A percentile compares a stretch with the other conserved stretches of the same genome.
These are phyloP conservation scores for Ciona savignyi DNA, from an alignment of 23 tunicate species.

Conservation along the genomic window DNA sequence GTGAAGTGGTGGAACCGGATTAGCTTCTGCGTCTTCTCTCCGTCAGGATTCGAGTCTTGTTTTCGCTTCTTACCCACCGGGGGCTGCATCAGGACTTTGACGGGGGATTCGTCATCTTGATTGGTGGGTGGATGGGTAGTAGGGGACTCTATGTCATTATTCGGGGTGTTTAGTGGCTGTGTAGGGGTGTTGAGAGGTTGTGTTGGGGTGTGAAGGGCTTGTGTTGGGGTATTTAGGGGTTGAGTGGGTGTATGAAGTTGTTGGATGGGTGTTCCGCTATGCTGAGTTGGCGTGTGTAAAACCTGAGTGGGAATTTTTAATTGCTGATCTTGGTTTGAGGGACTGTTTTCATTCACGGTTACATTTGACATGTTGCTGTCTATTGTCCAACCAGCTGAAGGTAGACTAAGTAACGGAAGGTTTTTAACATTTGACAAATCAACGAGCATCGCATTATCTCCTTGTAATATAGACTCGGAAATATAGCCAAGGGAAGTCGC, in stretches of 20 bases:
- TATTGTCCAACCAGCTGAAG: slow-evolving; percentile 38
- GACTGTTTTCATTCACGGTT: background rate
- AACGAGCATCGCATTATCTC: background rate
- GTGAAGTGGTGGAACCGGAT: slow-evolving; percentile 48
- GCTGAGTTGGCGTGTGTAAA: slow-evolving; percentile 55
- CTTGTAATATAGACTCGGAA: slow-evolving; percentile 6
- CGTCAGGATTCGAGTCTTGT: slow-evolving; percentile 10
- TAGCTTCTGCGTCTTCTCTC: background rate
- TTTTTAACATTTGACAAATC: slow-evolving; percentile 18
- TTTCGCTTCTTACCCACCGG: slow-evolving; percentile 37
- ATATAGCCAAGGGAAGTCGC: slow-evolving; percentile 19
- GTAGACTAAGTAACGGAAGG: slow-evolving; percentile 45
- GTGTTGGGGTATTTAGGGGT: slow-evolving; percentile 46
- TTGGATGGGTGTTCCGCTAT: slow-evolving; percentile 33
- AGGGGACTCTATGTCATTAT: slow-evolving; percentile 16
- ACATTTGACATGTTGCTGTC: slow-evolving; percentile 23
- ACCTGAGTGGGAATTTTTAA: slow-evolving; percentile 57
- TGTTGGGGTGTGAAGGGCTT: slow-evolving; percentile 46
- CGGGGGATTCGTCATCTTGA: slow-evolving; percentile 22
- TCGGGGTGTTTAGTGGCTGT: slow-evolving; percentile 53
- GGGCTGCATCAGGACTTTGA: slow-evolving; percentile 34
- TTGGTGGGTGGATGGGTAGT: background rate
- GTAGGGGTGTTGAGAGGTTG: slow-evolving; percentile 52
- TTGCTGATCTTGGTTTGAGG: slow-evolving; percentile 17
- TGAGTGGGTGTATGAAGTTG: slow-evolving; percentile 22